Conservation (phyloP, 2,888 invertebrate genomes). For the Caenorhabditis virilis region DNA sequence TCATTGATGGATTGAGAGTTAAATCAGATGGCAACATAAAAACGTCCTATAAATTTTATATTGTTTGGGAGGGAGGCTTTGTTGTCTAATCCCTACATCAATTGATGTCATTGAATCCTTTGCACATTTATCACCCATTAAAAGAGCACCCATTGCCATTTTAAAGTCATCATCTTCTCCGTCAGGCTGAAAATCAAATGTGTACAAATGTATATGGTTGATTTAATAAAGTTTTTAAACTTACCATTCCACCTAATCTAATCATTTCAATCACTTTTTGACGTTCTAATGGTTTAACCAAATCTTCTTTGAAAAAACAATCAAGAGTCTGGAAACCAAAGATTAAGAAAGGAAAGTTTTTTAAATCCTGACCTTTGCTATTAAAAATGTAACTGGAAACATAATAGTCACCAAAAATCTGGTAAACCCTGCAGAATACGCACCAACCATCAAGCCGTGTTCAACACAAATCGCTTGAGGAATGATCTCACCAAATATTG, state of each 20-base stretch:
- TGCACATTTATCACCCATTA: constrained; percentile 90
- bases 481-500: constrained; percentile 78
- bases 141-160: constrained; percentile 80
- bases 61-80: too few species aligned
- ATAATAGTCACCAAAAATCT: constrained; percentile 90
- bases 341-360: neutral
- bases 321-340: constrained; percentile 51
- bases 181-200: neutral
- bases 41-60: too few species aligned
- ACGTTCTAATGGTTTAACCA: constrained; percentile 88
- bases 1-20: constrained; percentile 87
- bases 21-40: constrained; percentile 92
- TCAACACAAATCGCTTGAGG: constrained; percentile 75
- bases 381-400: constrained; percentile 78
- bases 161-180: constrained; percentile 63
- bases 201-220: neutral
- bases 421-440: constrained; percentile 83
- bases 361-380: constrained; percentile 68
- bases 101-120: constrained; percentile 92
- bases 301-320: constrained; percentile 81
- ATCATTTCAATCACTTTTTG: constrained; percentile 94
- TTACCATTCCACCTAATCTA: constrained; percentile 27
- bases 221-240: neutral
- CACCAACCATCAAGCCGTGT: constrained; percentile 60
- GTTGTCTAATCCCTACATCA: too few species aligned